Base-by-base conservation (phyloP, 2,797 vertebrate genomes). In the Paguma larvata region DNA sequence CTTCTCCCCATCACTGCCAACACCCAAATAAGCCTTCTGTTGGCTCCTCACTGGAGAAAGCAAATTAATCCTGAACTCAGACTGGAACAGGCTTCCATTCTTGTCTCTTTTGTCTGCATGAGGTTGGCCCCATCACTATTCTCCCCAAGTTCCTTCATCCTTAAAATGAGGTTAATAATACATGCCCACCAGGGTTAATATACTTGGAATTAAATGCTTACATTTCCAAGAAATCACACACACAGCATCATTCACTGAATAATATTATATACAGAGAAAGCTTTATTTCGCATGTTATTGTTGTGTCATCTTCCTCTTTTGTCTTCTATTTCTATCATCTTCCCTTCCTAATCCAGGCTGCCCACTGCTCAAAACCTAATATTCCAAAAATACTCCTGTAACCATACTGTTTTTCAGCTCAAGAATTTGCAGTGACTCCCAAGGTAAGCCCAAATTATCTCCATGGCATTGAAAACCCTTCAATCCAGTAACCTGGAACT, bases 401-500 rank as follows among this genome's bases (percentile, higher is more conserved):
- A 30, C 62, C 25, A 75, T 19, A 78, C 53, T 62, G 38, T 5
- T 92, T 93, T 94, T 86, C 65, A 68, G n/a, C 16, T 72, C 63
- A 79, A 84, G n/a, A 90, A 94, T 68, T 73, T 79, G 79, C 30
- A 94, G 63, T 84, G 75, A 83, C 16, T 59, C 75, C 80, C 23
- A 70, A 82, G 23, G 15, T 30, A 77, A 83, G 21, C 34, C 32
- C 53, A 59, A 73, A 56, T 95, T 92, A 62, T 84, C 25, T 87
- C 12, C 11, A 38, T 68, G n/a, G 19, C 18, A 53, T 90, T 46
- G 16, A 68, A 78, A 38, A 3, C 18, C 59, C 34, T 90, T 87
- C 70, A 92, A n/a, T 51, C 78, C 13, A 68, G 46, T 73, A 30
- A 84, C 46, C 25, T 88, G 15, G 48, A 88, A 93, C 75, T 88